These are phyloP conservation scores for Dromococcyx pavoninus DNA, from an alignment of 2,797 vertebrate genomes.

Conservation along the genomic window DNA sequence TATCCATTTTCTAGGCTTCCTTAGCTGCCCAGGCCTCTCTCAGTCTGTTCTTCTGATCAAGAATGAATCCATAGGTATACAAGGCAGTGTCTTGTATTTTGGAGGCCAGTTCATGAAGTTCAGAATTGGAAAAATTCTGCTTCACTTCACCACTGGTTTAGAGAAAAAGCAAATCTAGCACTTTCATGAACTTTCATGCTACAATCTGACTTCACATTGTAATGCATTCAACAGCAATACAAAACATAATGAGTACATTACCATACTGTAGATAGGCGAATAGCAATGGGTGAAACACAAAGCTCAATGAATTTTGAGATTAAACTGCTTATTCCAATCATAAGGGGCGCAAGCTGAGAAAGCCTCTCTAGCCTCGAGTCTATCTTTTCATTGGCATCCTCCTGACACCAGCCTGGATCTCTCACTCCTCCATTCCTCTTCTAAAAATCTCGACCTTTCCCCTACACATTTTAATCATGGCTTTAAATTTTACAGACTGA, in stretches of 20 bases:
- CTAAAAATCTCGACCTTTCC: not conserved
- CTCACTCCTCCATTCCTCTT: not conserved
- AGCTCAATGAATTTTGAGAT: not conserved
- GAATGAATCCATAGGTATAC: not conserved
- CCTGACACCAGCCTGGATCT: not conserved
- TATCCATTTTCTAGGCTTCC: not conserved
- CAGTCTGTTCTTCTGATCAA: not conserved
- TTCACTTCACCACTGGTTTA: not conserved
- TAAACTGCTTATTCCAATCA: not conserved
- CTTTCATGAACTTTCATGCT: not conserved
- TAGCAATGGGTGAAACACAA: not conserved
- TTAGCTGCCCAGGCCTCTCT: not conserved
- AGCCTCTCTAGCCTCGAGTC: not conserved
- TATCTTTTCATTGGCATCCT: not conserved
- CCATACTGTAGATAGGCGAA: not conserved
- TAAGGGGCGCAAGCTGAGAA: not conserved
- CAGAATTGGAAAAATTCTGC: not conserved
- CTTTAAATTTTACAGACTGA: not conserved
- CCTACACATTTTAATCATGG: not conserved
- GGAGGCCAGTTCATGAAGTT: not conserved
- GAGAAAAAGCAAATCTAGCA: not conserved
- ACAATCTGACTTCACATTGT: not conserved
- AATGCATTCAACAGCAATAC: not conserved
- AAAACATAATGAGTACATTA: not conserved
- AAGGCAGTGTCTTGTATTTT: not conserved